These are phyloP conservation scores for Semotilus atromaculatus DNA, from an alignment of 2,797 vertebrate species.

Conservation along the genomic window DNA sequence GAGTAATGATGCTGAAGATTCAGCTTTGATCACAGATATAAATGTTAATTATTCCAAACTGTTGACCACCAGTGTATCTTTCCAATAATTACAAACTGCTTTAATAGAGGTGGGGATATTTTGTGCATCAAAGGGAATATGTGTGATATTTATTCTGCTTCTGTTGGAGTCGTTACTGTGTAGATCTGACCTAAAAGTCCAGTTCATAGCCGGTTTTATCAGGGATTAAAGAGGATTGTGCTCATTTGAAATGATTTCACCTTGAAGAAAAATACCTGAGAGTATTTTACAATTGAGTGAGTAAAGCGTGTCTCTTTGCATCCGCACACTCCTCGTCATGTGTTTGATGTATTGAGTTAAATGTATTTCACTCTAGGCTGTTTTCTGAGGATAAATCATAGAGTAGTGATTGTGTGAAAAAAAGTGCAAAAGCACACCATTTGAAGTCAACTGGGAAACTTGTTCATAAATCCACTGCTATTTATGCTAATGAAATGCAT, in stretches of 20 bases:
- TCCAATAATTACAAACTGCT: conserved; percentile 11
- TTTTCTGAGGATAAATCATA: not conserved
- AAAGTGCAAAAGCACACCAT: not conserved
- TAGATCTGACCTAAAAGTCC: conserved; percentile 63
- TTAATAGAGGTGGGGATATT: conserved; percentile 29
- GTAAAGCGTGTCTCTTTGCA: conserved; percentile 43
- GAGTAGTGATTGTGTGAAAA: not conserved
- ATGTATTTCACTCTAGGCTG: not conserved
- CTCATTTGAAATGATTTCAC: conserved; percentile 72
- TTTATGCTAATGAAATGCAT: not conserved
- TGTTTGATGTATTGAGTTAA: not conserved
- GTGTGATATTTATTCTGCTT: conserved; percentile 72
- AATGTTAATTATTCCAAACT: not conserved
- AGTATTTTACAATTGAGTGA: conserved; percentile 62
- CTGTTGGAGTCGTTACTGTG: conserved; percentile 67
- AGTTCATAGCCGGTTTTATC: conserved; percentile 72
- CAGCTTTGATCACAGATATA: not conserved
- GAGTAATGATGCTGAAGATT: not conserved
- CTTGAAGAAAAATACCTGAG: conserved; percentile 58
- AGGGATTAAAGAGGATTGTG: conserved; percentile 75
- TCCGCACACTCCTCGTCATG: conserved; percentile 51
- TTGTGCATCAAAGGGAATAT: conserved; percentile 62
- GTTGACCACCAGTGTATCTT: not conserved
- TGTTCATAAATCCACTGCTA: not conserved
- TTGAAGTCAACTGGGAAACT: not conserved